Conservation (phyloP, 2,113 vertebrate genomes). For the Daboia siamensis region DNA sequence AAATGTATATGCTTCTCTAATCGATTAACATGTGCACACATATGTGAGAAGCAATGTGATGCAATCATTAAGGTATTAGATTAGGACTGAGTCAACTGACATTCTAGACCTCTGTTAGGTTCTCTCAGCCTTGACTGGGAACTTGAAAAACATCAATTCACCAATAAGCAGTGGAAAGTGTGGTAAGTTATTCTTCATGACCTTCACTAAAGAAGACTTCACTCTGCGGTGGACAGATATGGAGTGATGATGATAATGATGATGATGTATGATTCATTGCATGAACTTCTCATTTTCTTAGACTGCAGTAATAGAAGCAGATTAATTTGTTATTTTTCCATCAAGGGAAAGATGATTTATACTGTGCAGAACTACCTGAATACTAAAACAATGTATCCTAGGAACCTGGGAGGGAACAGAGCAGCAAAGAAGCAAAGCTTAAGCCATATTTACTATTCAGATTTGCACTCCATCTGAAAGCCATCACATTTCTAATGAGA, state of each 20-base stretch:
- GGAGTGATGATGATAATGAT: background rate
- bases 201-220: background rate
- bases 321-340: constrained; percentile 15
- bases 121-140: background rate
- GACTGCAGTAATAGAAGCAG: constrained; percentile 15
- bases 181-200: background rate
- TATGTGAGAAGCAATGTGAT: background rate
- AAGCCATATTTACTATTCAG: background rate
- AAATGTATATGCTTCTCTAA: background rate
- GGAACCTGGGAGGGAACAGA: background rate
- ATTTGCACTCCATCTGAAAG: background rate
- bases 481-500: background rate
- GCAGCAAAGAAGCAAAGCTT: background rate
- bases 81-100: background rate
- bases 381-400: background rate
- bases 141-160: background rate
- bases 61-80: background rate
- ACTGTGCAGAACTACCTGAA: background rate
- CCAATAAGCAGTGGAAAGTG: background rate
- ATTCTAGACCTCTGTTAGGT: background rate
- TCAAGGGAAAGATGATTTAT: background rate
- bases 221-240: background rate
- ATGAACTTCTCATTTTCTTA: background rate
- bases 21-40: constrained; percentile 23
- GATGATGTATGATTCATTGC: background rate